Evolutionary conservation across 1,140 invertebrate species (phyloP).

Genomic region (Melitaea cinxia): DNA sequence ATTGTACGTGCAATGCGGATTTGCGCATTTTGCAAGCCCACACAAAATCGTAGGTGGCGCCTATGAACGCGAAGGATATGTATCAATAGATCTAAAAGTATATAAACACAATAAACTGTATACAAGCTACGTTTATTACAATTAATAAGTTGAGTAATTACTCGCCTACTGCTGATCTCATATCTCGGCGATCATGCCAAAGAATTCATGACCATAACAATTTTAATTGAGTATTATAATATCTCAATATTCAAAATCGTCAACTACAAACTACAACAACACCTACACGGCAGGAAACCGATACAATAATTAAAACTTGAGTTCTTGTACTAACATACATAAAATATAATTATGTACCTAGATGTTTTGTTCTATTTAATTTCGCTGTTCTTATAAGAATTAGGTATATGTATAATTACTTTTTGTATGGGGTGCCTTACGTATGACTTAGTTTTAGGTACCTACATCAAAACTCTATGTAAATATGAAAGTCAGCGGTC

Average conservation of each 20-base stretch:
- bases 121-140: conserved; percentile 18
- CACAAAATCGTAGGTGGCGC: conserved; percentile 46
- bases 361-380: background rate
- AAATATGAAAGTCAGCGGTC: conserved; percentile 22
- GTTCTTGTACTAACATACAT: background rate
- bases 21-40: conserved; percentile 58
- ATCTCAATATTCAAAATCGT: conserved; percentile 5
- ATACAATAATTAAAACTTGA: conserved; percentile 2
- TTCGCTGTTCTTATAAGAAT: background rate
- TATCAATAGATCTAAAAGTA: conserved; percentile 41
- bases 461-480: background rate
- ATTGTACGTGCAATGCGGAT: conserved; percentile 62
- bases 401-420: no score
- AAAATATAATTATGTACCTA: background rate
- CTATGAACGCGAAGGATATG: conserved; percentile 49
- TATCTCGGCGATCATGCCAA: conserved; percentile 54
- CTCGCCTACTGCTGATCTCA: conserved; percentile 55
- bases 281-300: conserved; percentile 36
- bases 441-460: no score
- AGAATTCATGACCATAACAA: conserved; percentile 39
- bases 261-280: conserved; percentile 17
- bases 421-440: no score
- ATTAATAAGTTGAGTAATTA: conserved; percentile 31
- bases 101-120: conserved; percentile 12
- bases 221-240: conserved; percentile 22